A percentile compares a stretch with the other conserved stretches of the same genome.
Conservation (phyloP, 2,113 vertebrate species). For the Mesocricetus auratus region DNA sequence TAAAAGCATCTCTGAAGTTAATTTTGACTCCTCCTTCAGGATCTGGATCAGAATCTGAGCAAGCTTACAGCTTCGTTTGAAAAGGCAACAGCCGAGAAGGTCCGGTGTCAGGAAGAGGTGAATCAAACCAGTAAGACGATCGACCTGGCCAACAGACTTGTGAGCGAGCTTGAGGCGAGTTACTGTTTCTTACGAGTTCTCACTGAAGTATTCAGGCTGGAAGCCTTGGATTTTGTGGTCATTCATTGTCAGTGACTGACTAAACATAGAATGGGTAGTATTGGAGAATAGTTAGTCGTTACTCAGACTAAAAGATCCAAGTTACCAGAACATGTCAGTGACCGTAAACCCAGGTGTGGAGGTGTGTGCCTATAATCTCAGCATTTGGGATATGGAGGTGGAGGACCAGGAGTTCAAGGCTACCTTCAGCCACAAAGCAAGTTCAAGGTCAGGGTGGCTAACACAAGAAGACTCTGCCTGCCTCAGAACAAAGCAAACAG, state of each 20-base stretch:
- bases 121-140: slow-evolving; percentile 87
- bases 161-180: slow-evolving; percentile 90
- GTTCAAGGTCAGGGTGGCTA: not conserved
- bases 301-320: not conserved
- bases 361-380: not conserved
- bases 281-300: not conserved
- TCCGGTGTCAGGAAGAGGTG: slow-evolving; percentile 89
- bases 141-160: slow-evolving; percentile 88
- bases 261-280: not conserved
- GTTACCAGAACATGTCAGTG: slow-evolving; percentile 27
- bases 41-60: slow-evolving; percentile 88
- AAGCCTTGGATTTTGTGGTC: not conserved
- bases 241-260: not conserved
- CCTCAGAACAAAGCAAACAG: not conserved
- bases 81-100: slow-evolving; percentile 89
- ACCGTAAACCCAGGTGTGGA: not conserved
- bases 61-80: slow-evolving; percentile 89
- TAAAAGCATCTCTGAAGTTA: not conserved
- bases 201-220: not conserved
- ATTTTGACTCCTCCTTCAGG: slow-evolving; percentile 78
- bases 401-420: not conserved
- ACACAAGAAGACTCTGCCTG: not conserved
- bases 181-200: slow-evolving; percentile 33
- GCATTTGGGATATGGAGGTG: not conserved
- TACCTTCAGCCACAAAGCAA: not conserved